Conservation (phyloP, 2,888 invertebrate species). For the Agrochola circellaris region DNA sequence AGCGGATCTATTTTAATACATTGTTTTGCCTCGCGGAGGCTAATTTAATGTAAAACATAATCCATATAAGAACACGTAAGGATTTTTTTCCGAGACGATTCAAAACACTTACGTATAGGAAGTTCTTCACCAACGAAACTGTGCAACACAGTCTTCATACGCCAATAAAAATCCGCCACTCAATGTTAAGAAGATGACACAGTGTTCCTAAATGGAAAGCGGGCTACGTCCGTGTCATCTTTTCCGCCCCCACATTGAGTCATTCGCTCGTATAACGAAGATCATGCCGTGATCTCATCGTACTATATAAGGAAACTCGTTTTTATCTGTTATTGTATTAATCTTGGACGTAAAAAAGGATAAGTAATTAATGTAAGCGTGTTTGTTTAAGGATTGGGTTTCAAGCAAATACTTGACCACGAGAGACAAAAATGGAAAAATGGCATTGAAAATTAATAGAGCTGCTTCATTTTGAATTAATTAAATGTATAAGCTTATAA, state of each 20-base stretch:
- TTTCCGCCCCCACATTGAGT: constrained; percentile 60
- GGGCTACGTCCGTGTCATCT: constrained; percentile 55
- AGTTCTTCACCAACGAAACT: constrained; percentile 18
- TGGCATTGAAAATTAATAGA: too few species aligned
- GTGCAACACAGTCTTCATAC: constrained; percentile 19
- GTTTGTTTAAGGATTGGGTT: constrained; percentile 10
- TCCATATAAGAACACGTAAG: background rate
- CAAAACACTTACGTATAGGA: constrained; percentile 30
- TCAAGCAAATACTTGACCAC: background rate
- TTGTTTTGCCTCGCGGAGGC: background rate
- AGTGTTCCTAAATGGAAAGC: constrained; percentile 46
- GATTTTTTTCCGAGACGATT: constrained; percentile 12
- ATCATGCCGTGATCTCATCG: constrained; percentile 61
- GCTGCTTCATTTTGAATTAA: too few species aligned
- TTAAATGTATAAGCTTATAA: too few species aligned
- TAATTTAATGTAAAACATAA: background rate
- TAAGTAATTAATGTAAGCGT: constrained; percentile 37
- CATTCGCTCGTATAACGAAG: constrained; percentile 30
- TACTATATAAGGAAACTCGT: constrained; percentile 55
- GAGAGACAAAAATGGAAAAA: background rate
- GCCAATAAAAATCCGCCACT: constrained; percentile 18
- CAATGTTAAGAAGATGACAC: constrained; percentile 21
- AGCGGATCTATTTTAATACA: too few species aligned
- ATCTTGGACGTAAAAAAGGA: constrained; percentile 28
- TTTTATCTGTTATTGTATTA: constrained; percentile 37